Conservation (phyloP, 2,797 vertebrate genomes). For the Pogoniulus pusillus region DNA sequence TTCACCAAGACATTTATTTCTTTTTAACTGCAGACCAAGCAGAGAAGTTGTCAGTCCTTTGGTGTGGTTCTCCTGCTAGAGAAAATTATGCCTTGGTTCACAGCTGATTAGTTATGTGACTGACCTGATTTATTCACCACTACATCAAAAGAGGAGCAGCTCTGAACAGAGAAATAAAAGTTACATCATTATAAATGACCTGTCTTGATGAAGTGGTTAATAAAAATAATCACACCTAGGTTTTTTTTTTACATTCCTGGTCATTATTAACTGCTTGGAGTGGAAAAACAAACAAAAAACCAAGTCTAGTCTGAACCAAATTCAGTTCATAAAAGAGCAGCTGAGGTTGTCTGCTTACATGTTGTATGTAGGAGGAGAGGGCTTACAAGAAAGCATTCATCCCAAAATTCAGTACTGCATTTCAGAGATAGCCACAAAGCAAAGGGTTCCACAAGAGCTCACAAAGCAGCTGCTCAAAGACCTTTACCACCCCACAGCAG, state of each 20-base stretch:
- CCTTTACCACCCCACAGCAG: not conserved
- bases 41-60: not conserved
- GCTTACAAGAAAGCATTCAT: not conserved
- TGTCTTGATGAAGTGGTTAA: not conserved
- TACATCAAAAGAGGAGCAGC: conserved; percentile 36
- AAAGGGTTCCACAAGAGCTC: not conserved
- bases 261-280: not conserved
- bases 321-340: conserved; percentile 2
- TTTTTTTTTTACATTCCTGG: conserved; percentile 9
- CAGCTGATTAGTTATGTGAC: conserved; percentile 1
- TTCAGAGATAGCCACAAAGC: not conserved
- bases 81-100: conserved; percentile 30
- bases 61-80: not conserved
- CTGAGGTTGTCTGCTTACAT: not conserved
- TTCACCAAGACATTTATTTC: not conserved
- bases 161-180: conserved; percentile 19
- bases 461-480: not conserved
- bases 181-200: not conserved
- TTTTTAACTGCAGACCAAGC: not conserved
- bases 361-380: not conserved
- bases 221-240: not conserved
- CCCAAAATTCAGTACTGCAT: not conserved
- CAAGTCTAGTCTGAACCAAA: not conserved
- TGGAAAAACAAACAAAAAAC: not conserved
- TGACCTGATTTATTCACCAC: conserved; percentile 44